Percentiles rank a stretch among this genome's conserved stretches.
Conservation (phyloP, 2,888 invertebrate species). For the Parnassius mnemosyne region DNA sequence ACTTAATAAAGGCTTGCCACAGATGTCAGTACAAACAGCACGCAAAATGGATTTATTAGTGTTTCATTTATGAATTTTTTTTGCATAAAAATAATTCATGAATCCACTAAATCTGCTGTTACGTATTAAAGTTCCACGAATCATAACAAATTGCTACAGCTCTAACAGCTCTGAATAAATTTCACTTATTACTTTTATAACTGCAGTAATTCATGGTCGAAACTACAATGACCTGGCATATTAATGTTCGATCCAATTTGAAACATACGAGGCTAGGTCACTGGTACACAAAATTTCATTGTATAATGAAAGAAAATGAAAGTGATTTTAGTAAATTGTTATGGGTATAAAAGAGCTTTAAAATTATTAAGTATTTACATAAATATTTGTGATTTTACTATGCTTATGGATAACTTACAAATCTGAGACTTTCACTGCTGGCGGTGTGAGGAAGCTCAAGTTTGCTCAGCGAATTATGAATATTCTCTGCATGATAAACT, state of each 20-base stretch:
- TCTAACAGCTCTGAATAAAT: constrained; percentile 19
- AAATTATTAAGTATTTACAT: no score
- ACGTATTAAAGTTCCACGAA: constrained; percentile 18
- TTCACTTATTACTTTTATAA: constrained; percentile 28
- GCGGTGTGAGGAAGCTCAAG: no score
- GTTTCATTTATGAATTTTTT: constrained; percentile 1
- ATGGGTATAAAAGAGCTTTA: neutral
- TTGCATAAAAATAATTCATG: constrained; percentile 6
- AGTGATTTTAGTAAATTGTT: constrained; percentile 12
- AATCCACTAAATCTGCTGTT: constrained; percentile 1
- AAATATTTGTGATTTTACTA: no score
- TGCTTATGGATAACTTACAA: no score
- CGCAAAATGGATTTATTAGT: neutral
- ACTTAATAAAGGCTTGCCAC: no score
- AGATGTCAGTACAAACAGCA: no score
- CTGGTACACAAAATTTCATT: constrained; percentile 12
- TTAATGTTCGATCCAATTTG: constrained; percentile 25
- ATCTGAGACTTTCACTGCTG: no score
- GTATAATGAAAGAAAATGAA: constrained; percentile 2
- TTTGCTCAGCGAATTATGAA: no score
- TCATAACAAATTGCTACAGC: constrained; percentile 21
- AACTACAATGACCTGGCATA: constrained; percentile 24
- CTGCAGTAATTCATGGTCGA: constrained; percentile 22
- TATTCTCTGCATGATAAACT: no score
- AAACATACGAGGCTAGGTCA: constrained; percentile 11